Base-by-base conservation (phyloP, 2,888 invertebrate species). In the Hedya salicella region DNA sequence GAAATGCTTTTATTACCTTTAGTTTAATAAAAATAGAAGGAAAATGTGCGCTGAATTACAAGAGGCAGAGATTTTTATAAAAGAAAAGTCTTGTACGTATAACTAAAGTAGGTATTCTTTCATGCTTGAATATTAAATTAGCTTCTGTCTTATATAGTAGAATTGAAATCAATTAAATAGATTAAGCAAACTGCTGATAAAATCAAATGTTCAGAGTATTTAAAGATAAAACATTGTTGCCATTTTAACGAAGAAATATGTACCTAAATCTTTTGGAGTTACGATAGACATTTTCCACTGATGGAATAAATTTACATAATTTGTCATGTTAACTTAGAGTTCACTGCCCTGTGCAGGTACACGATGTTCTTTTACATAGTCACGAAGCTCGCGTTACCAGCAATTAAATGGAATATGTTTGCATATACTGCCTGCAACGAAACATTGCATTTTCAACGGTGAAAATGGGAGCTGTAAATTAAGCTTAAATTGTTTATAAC, bases 351-450 rank as follows among this genome's bases (percentile, higher is more conserved):
- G 1, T 4, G 30, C 16, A 16, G 46, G 46, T n/a, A 17, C 19
- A 19, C 36, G 59, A 36, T 9, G 8, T 21, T 36, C 3, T 54
- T 25, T 25, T 56, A 56, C 36, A 48, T 59, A 25, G 25, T 25
- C 6, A 48, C 17, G 4, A 19, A 59, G 59, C 48, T 59, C 59
- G 59, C 36, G 59, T 48, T 59, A n/a, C 17, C 48, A 48, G 11
- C 48, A 59, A 59, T 59, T 59, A 59, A 36, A 65, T 50, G 39
- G 40, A 63, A 44, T 64, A 42, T 17, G 30, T 30, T 16, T 17
- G 30, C 9, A 54, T 21, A 42, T 16, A 57, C 17, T 44, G 16
- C 44, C 13, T 17, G 36, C 36, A 36, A 9, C 36, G 36, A 25
- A 25, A 25, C 25, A 6, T 25, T 25, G 25, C 6, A 25, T 6